Evolutionary conservation across 2,888 invertebrate species (phyloP).

Genomic region (Amblyjoppa proteus): DNA sequence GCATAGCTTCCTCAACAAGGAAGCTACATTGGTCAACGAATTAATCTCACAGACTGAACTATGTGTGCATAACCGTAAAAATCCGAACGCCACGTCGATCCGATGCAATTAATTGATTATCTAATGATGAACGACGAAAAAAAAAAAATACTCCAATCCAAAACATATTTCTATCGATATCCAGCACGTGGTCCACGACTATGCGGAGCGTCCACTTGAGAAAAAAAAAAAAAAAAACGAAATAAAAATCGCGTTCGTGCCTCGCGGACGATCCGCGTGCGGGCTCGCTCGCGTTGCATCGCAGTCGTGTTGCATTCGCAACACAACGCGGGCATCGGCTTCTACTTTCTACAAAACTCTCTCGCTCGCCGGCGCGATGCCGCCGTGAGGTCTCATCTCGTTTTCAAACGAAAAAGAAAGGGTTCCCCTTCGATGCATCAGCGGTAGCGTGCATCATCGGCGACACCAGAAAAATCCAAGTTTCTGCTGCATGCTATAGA

Average conservation of each 20-base stretch:
- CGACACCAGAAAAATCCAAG: constrained; percentile 10
- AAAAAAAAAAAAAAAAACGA: neutral
- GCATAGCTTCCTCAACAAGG: too few species aligned
- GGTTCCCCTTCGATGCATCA: constrained; percentile 7
- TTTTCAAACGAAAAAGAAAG: constrained; percentile 36
- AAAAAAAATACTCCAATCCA: neutral
- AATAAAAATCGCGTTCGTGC: neutral
- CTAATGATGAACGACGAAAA: neutral
- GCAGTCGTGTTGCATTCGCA: constrained; percentile 7
- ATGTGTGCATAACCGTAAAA: too few species aligned
- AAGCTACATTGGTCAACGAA: too few species aligned
- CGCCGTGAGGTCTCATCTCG: constrained; percentile 13
- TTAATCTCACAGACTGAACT: too few species aligned
- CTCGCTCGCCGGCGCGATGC: constrained; percentile 14
- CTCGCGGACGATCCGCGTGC: constrained; percentile 2
- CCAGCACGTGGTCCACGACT: neutral
- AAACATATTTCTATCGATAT: neutral
- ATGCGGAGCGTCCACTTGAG: neutral
- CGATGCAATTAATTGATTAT: too few species aligned
- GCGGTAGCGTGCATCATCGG: constrained; percentile 14
- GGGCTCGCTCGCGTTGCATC: constrained; percentile 17
- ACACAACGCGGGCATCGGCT: constrained; percentile 8
- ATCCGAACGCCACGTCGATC: too few species aligned
- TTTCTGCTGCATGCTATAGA: neutral
- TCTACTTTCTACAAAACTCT: constrained; percentile 44